Evolutionary conservation across 1,140 invertebrate genomes (phyloP), one percentile per base, ranked within the genome.

Genomic region (Agraylea sexmaculata): DNA sequence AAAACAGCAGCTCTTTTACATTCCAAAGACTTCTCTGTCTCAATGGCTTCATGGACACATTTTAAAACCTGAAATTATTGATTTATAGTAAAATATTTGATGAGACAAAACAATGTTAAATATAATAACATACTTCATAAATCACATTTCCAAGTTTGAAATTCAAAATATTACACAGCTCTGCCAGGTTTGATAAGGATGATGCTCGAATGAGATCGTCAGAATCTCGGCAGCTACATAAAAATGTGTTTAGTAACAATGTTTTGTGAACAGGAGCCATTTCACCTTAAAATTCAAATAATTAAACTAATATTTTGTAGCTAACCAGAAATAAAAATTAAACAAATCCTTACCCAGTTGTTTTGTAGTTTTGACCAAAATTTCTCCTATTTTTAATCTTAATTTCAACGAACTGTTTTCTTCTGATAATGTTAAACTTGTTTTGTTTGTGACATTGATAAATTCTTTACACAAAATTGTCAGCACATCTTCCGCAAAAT

Each of bases 141-240:
- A 83, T 60, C 36, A 83, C 69, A 45, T 70, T 61, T 34, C 78
- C 78, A 1, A 91, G 56, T 53, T 76, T 77, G 53, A 78, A 88
- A 32, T 77, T 72, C 7, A 93, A 58, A 4, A 83, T 67, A 46
- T 75, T 70, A 51, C 81, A 85, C n/a, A 89, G 61, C 65, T 91
- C 84, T 1, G 81, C 87, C 10, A 93, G 62, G 61, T 87, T 88
- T 0, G 85, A 87, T 28, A 93, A 62, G 58, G 80, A 79, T 3
- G 87, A 89, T 7, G 85, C 73, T 54, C 85, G 69, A 11, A 91
- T 70, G n/a, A 85, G 55, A 16, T 74, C 62, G 54, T 89, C 84
- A 1, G 69, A 49, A 61, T 87, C 81, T 51, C 74, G 72, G 10
- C 73, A 67, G 1, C 74, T 78, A 48, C 59, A 64, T 4, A 91